These are phyloP conservation scores for Hypotaenidia okinawae DNA, from an alignment of 2,797 vertebrate genomes.

Conservation along the genomic window DNA sequence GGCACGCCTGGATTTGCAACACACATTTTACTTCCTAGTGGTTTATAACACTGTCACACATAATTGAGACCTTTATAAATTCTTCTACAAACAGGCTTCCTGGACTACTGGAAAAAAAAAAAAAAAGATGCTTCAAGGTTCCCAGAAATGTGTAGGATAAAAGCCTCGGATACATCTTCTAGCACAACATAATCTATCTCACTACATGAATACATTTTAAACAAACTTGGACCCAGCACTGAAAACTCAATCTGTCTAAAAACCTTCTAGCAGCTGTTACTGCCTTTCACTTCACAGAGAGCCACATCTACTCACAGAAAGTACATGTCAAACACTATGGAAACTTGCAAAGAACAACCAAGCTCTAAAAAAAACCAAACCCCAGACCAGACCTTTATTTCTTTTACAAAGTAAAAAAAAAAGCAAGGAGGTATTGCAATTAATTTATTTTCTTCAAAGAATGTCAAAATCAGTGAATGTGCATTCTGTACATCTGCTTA, in stretches of 20 bases:
- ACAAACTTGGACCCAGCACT: neutral
- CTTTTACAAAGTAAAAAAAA: neutral
- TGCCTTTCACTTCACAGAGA: neutral
- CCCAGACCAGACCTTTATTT: neutral
- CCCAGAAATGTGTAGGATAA: neutral
- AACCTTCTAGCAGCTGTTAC: neutral
- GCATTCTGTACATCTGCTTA: neutral
- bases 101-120: conserved; percentile 9
- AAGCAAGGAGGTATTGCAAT: neutral
- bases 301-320: neutral
- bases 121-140: neutral
- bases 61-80: conserved; percentile 38
- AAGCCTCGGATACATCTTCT: neutral
- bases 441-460: neutral
- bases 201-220: neutral
- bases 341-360: neutral
- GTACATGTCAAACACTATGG: neutral
- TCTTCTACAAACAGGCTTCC: conserved; percentile 11
- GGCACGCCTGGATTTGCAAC: neutral
- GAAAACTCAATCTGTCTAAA: neutral
- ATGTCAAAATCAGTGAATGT: neutral
- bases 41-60: neutral
- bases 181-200: neutral
- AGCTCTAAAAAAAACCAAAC: neutral
- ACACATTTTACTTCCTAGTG: conserved; percentile 3